Percentiles rank a stretch among this genome's conserved stretches.
These are phyloP conservation scores for Pseudomyrmex concolor DNA, from an alignment of 1,140 invertebrate species.

Conservation along the genomic window DNA sequence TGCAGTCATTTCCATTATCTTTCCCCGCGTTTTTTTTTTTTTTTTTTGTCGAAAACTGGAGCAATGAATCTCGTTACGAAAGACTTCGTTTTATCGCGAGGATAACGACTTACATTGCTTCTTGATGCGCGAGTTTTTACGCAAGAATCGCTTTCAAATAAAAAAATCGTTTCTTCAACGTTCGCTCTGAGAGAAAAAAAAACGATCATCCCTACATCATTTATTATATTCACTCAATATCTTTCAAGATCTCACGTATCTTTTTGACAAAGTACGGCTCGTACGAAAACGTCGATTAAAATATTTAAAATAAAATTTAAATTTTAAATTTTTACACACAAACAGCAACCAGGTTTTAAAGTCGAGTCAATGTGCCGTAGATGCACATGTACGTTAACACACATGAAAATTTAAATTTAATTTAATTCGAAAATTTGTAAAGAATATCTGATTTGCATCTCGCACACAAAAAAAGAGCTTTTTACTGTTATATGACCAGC, in stretches of 20 bases:
- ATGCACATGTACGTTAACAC: too few relatives aligned
- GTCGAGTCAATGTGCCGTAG: too few relatives aligned
- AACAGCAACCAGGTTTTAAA: too few relatives aligned
- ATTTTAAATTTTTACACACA: too few relatives aligned
- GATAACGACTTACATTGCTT: background rate
- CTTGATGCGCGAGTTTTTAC: background rate
- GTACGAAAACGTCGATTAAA: background rate
- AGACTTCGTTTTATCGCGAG: background rate
- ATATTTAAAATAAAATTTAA: too few relatives aligned
- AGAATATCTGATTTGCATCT: too few relatives aligned
- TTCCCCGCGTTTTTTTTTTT: conserved; percentile 14
- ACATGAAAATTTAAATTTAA: too few relatives aligned
- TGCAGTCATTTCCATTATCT: conserved; percentile 76
- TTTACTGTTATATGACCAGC: too few relatives aligned
- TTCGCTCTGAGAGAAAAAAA: background rate
- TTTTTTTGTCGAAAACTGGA: conserved; percentile 64
- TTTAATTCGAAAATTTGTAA: too few relatives aligned
- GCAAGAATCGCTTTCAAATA: background rate
- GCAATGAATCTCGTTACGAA: conserved; percentile 15
- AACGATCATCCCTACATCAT: conserved; percentile 1
- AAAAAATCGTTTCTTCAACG: conserved; percentile 19
- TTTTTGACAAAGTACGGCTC: conserved; percentile 22
- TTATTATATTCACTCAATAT: background rate
- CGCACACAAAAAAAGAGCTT: too few relatives aligned
- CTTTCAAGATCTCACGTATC: background rate